phyloP scores from a whole-genome alignment of 2,113 vertebrate genomes.

The Catharus bicknelli region DNA sequence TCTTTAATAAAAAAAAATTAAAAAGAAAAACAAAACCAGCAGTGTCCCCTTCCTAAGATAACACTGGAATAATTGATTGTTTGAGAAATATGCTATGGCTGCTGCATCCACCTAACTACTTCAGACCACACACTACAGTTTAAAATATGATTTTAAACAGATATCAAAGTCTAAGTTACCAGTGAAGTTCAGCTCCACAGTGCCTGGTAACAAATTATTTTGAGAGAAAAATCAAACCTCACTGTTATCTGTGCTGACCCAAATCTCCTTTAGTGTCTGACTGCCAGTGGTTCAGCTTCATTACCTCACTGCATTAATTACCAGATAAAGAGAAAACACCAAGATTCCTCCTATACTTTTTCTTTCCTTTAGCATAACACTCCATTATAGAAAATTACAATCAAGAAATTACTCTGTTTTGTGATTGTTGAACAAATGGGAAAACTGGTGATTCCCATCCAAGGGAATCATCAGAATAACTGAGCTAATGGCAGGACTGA shows the following conservation, averaged over 20 bases:
- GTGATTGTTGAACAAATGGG: neutral
- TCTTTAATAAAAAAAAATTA: too few relatives aligned
- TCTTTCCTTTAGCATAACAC: neutral
- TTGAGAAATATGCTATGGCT: neutral
- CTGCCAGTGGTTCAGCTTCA: neutral
- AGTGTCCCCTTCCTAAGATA: neutral
- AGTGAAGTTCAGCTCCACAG: neutral
- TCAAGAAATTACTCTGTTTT: neutral
- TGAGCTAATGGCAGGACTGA: neutral
- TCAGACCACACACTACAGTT: neutral
- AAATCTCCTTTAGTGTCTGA: neutral
- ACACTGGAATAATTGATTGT: neutral
- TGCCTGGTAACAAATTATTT: neutral
- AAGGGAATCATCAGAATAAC: neutral
- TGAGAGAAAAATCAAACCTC: neutral
- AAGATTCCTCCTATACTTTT: neutral
- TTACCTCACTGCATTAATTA: neutral
- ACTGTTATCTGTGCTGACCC: neutral
- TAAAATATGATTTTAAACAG: neutral
- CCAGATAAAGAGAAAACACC: neutral
- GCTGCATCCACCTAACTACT: neutral
- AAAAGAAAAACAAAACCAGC: neutral
- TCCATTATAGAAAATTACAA: neutral
- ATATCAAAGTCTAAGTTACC: neutral
- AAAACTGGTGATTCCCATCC: neutral